Evolutionary conservation across 2,797 vertebrate genomes (phyloP).

Genomic region (Onychomys arenicola): DNA sequence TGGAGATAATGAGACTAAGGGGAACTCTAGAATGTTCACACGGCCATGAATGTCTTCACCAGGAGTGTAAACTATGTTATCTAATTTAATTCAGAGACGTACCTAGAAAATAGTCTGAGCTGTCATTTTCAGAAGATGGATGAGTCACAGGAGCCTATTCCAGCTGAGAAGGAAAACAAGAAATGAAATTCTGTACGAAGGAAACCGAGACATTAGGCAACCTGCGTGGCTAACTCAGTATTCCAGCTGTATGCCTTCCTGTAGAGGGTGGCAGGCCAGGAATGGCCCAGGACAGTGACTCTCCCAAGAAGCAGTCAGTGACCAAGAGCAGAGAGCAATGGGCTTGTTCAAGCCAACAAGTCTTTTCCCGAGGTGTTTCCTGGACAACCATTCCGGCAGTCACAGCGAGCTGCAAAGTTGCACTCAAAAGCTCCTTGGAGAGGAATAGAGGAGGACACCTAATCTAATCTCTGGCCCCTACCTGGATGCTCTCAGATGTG

Average conservation of each 20-base stretch:
- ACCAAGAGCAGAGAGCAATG: background rate
- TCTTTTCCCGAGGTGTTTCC: background rate
- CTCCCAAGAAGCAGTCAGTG: background rate
- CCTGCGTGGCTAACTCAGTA: rapidly evolving
- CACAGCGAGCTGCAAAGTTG: background rate
- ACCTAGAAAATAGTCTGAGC: background rate
- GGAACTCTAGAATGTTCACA: background rate
- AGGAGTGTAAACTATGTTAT: background rate
- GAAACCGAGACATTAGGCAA: background rate
- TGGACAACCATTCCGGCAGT: rapidly evolving
- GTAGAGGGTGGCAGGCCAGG: background rate
- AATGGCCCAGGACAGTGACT: background rate
- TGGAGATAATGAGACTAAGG: background rate
- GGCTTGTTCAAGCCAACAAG: background rate
- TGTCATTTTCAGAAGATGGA: background rate
- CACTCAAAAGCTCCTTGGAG: background rate
- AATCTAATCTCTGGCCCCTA: background rate
- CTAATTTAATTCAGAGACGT: slow-evolving; percentile 18
- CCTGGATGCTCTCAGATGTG: background rate
- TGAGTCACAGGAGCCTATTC: background rate
- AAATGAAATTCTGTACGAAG: background rate
- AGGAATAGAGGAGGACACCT: background rate
- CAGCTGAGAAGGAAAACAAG: background rate
- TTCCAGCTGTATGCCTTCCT: background rate
- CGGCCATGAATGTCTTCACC: background rate